Percentiles rank a stretch among this genome's conserved stretches.
Conservation (phyloP, 2,888 invertebrate genomes). For the Trichacis sp. region DNA sequence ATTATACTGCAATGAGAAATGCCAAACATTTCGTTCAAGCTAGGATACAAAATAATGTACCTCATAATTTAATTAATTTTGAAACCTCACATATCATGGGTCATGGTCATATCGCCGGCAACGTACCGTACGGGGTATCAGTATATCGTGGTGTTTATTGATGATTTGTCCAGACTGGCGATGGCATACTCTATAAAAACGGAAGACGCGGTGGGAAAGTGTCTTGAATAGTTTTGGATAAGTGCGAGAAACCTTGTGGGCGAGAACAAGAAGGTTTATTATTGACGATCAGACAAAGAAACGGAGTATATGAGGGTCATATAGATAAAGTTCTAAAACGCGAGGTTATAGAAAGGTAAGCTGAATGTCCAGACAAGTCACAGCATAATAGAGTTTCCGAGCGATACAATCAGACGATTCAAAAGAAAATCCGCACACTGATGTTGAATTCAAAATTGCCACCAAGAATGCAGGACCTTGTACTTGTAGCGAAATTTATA, state of each 20-base stretch:
- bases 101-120: slow-evolving; percentile 17
- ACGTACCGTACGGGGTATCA: no score
- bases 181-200: slow-evolving; percentile 36
- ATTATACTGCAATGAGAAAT: no score
- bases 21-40: no score
- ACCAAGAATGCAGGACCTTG: slow-evolving; percentile 39
- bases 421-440: slow-evolving; percentile 21
- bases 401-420: slow-evolving; percentile 35
- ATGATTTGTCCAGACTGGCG: slow-evolving; percentile 39
- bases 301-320: slow-evolving; percentile 23
- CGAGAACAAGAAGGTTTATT: slow-evolving; percentile 32
- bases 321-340: slow-evolving; percentile 12
- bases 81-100: slow-evolving; percentile 31
- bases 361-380: slow-evolving; percentile 28
- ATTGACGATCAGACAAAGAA: slow-evolving; percentile 33
- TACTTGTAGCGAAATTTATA: slow-evolving; percentile 39
- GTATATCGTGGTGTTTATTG: slow-evolving; percentile 37
- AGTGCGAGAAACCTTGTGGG: slow-evolving; percentile 32
- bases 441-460: slow-evolving; percentile 32
- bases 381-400: slow-evolving; percentile 35
- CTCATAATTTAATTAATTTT: no score
- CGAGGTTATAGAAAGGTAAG: slow-evolving; percentile 12
- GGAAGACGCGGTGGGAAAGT: slow-evolving; percentile 32
- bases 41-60: no score
- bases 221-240: slow-evolving; percentile 35